Percentiles rank a stretch among this genome's conserved stretches.
These are phyloP conservation scores for Drosophila prostipennis DNA, from an alignment of 2,888 invertebrate genomes.

Conservation along the genomic window DNA sequence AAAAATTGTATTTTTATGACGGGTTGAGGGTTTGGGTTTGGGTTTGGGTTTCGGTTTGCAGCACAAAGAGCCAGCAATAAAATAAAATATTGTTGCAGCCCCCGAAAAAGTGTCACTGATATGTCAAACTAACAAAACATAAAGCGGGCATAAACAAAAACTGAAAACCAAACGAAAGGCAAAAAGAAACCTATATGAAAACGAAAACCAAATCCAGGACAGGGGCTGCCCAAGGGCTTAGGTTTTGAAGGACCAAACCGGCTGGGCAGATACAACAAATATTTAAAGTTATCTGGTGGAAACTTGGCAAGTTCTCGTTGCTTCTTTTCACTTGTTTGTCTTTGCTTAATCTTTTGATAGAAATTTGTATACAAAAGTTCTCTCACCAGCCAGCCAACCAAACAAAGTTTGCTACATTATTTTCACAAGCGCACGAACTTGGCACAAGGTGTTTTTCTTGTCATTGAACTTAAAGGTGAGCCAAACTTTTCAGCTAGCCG, in stretches of 20 bases:
- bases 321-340: slow-evolving; percentile 71
- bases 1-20: slow-evolving; percentile 74
- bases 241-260: slow-evolving; percentile 1
- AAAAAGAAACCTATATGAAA: too few relatives aligned
- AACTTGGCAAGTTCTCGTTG: slow-evolving; percentile 66
- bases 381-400: slow-evolving; percentile 13
- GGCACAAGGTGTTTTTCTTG: slow-evolving; percentile 65
- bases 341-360: slow-evolving; percentile 80
- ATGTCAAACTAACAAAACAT: slow-evolving; percentile 79
- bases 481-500: slow-evolving; percentile 47
- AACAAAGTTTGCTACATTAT: slow-evolving; percentile 75
- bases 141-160: slow-evolving; percentile 66
- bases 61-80: slow-evolving; percentile 55
- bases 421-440: slow-evolving; percentile 70
- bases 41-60: too few relatives aligned
- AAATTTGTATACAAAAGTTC: slow-evolving; percentile 78
- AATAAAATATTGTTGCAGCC: slow-evolving; percentile 74
- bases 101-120: slow-evolving; percentile 74
- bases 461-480: slow-evolving; percentile 62
- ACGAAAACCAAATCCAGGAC: slow-evolving; percentile 16
- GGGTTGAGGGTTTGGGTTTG: slow-evolving; percentile 1
- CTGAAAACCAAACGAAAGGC: not conserved
- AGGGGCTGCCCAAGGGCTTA: slow-evolving; percentile 11
- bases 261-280: slow-evolving; percentile 33
- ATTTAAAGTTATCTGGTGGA: slow-evolving; percentile 74